Base-by-base conservation (phyloP, 2,888 invertebrate genomes). In the Orgyia antiqua region DNA sequence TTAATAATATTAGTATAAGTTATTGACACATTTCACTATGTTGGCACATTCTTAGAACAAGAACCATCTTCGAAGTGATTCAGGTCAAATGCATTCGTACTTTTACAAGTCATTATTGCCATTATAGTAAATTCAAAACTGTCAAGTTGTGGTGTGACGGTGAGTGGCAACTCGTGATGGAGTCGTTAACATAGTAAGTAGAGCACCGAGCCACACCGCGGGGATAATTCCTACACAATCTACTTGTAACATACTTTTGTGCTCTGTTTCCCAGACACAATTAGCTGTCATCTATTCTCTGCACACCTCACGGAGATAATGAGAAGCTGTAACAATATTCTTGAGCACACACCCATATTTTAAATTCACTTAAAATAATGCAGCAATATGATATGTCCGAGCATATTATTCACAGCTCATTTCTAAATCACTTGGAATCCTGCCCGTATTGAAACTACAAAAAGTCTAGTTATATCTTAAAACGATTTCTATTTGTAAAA, bases 231-330 rank as follows among this genome's bases (percentile, higher is more conserved):
- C 62, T 53, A 46, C 46, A 59, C 57, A 57, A 58, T 58, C 65
- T 51, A 47, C 33, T 38, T 29, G 38, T 11, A 10, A 52, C 60
- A 61, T 56, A 67, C 59, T 56, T 51, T 66, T 68, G 70, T 74
- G 79, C 74, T 79, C 80, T 79, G 79, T 72, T 80, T 77, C 69
- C 58, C 61, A 37, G 48, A 40, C 36, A 72, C 66, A 70, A 71
- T 67, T 57, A 54, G 31, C 29, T 41, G 36, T 50, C 34, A 44
- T 42, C 33, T 34, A n/a, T n/a, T n/a, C 34, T 28, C 27, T 27
- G 36, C 31, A 38, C 35, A 37, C 17, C n/a, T 19, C 8, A 11
- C 17, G 12, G n/a, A 10, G 11, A 35, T 19, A 21, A 31, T 31
- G 13, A 27, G 31, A 28, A 35, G 27, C n/a, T n/a, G n/a, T n/a